phyloP scores from a whole-genome alignment of 1,140 invertebrate species.

The Euura saliciscinereae region DNA sequence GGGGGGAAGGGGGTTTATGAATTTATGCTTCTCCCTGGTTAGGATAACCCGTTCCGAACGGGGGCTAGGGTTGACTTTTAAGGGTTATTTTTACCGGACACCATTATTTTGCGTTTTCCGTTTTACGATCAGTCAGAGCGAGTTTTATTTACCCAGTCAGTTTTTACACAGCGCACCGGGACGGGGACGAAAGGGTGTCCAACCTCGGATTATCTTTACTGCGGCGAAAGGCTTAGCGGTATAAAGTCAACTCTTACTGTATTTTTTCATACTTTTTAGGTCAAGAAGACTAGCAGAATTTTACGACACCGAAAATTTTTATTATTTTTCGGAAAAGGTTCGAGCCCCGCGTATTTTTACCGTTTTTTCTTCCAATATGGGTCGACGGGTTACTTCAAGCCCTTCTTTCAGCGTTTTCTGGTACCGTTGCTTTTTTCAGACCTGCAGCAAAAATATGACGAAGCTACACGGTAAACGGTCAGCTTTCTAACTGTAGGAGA shows the following conservation, averaged over 20 bases:
- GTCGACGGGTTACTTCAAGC: not conserved
- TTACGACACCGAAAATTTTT: conserved; percentile 23
- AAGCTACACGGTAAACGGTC: not conserved
- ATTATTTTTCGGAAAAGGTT: conserved; percentile 22
- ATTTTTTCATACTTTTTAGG: conserved; percentile 18
- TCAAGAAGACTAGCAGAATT: conserved; percentile 8
- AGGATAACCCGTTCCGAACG: not conserved
- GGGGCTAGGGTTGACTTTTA: conserved; percentile 8
- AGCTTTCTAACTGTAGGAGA: not conserved
- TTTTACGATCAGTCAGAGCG: not conserved
- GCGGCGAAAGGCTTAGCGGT: conserved; percentile 43
- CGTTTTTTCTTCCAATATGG: conserved; percentile 23
- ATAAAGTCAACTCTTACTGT: conserved; percentile 39
- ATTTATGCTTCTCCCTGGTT: not conserved
- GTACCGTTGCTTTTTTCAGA: not conserved
- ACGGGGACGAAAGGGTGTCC: not conserved
- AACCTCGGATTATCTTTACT: conserved; percentile 48
- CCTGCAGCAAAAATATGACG: not conserved
- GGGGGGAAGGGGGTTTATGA: not conserved
- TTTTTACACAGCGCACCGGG: too few species aligned
- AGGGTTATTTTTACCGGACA: conserved; percentile 13
- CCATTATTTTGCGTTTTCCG: conserved; percentile 8
- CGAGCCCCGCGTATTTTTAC: conserved; percentile 25
- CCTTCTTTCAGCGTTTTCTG: not conserved
- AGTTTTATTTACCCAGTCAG: too few species aligned